Conservation (phyloP, 2,888 invertebrate species). For the Acholoe squamosa region DNA sequence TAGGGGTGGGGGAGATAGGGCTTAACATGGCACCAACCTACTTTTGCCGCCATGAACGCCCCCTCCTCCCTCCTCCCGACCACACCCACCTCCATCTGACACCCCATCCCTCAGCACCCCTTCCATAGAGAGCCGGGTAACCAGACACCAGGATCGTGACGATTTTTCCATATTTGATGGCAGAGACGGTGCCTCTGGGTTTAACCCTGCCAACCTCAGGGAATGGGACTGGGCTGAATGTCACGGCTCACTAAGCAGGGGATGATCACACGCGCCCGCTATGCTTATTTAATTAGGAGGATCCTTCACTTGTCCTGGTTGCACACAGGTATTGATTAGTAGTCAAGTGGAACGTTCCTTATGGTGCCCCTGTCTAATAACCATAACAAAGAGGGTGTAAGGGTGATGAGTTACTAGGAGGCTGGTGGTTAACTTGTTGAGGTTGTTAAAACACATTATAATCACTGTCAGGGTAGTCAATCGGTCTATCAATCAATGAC, state of each 20-base stretch:
- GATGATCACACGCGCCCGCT: background rate
- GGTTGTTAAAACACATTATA: too few species aligned
- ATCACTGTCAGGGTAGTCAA: too few species aligned
- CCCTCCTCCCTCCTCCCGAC: constrained; percentile 1
- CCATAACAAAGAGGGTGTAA: background rate
- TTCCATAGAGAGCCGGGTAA: background rate
- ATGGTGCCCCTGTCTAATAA: constrained; percentile 2
- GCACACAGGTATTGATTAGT: constrained; percentile 20
- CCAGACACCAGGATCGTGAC: background rate
- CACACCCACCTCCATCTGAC: constrained; percentile 8
- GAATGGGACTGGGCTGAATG: background rate
- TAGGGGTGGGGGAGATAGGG: too few species aligned
- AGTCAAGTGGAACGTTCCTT: constrained; percentile 36
- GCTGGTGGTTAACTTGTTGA: background rate
- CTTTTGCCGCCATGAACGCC: background rate
- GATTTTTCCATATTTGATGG: constrained; percentile 43
- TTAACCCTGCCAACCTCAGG: background rate
- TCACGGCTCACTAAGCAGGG: background rate
- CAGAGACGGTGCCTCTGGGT: background rate
- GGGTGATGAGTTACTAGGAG: background rate
- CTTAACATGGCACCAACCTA: background rate
- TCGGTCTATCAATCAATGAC: too few species aligned
- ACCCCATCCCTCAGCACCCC: background rate
- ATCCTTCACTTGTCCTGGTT: background rate
- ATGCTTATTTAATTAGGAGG: constrained; percentile 26